Evolutionary conservation across 2,113 vertebrate genomes (phyloP).

Genomic region (Puntigrus tetrazona): DNA sequence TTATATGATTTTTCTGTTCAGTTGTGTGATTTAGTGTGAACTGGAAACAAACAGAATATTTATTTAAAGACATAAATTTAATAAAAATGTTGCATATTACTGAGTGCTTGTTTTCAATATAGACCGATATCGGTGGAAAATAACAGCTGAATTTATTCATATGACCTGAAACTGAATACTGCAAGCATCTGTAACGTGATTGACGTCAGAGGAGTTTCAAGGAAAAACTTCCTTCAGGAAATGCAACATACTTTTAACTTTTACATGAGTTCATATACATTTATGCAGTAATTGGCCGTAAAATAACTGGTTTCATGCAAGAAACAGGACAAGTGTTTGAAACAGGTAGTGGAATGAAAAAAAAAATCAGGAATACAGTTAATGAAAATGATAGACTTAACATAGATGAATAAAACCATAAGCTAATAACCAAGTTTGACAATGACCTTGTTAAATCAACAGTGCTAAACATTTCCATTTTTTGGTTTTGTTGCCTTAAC

Average conservation of each 20-base stretch:
- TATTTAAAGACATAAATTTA: neutral
- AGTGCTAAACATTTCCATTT: neutral
- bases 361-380: neutral
- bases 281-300: too few species aligned
- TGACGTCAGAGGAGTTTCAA: too few species aligned
- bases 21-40: constrained; percentile 9
- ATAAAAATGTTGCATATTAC: neutral
- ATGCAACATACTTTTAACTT: too few species aligned
- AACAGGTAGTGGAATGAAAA: too few species aligned
- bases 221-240: too few species aligned
- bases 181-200: too few species aligned
- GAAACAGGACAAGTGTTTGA: too few species aligned
- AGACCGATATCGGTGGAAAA: neutral
- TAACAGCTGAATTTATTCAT: neutral
- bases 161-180: too few species aligned
- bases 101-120: neutral
- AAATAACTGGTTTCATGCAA: too few species aligned
- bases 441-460: neutral
- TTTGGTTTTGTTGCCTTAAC: neutral
- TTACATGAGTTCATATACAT: too few species aligned
- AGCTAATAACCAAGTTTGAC: neutral
- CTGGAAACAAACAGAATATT: neutral
- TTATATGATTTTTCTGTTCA: neutral
- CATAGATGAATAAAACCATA: neutral
- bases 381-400: neutral